Evolutionary conservation across 37 sponge, comb jelly and placozoan genomes (phyloP).

Genomic region (Amphimedon queenslandica): DNA sequence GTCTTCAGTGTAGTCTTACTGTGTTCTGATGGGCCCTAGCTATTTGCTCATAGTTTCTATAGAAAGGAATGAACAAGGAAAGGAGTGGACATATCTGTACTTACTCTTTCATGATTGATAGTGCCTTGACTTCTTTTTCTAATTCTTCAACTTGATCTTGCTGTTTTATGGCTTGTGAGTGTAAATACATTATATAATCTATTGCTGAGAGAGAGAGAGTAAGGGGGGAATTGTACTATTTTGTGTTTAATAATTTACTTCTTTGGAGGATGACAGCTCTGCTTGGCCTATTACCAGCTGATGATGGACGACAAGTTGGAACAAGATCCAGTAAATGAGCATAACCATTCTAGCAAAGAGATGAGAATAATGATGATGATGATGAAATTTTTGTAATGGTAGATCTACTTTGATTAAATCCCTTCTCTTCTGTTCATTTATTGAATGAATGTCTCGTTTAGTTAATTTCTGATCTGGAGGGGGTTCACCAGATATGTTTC

Average conservation of each 20-base stretch:
- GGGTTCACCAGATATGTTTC: neutral
- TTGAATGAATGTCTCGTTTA: constrained; percentile 76
- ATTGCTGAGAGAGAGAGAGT: constrained; percentile 36
- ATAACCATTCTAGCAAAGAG: constrained; percentile 43
- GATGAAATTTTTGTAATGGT: neutral
- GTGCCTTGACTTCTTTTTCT: constrained; percentile 75
- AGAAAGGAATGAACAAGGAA: neutral
- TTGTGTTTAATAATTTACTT: too few relatives aligned
- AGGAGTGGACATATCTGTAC: constrained; percentile 15
- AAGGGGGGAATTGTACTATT: too few relatives aligned
- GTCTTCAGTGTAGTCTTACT: constrained; percentile 17
- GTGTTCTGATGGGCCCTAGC: constrained; percentile 52
- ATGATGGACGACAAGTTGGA: constrained; percentile 54
- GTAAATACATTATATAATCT: constrained; percentile 68
- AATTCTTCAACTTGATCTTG: constrained; percentile 56
- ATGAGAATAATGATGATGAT: neutral
- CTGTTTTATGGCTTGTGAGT: constrained; percentile 37
- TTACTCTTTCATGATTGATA: constrained; percentile 88
- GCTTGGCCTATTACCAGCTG: constrained; percentile 66
- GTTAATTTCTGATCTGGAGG: constrained; percentile 26
- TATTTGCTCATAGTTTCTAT: constrained; percentile 88
- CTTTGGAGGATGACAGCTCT: constrained; percentile 77
- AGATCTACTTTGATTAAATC: constrained; percentile 75
- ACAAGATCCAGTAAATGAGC: constrained; percentile 51
- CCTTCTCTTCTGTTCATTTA: constrained; percentile 82